A percentile compares a stretch with the other conserved stretches of the same genome.
Evolutionary conservation across 2,888 invertebrate genomes (phyloP).

Genomic region (Melolontha melolontha): DNA sequence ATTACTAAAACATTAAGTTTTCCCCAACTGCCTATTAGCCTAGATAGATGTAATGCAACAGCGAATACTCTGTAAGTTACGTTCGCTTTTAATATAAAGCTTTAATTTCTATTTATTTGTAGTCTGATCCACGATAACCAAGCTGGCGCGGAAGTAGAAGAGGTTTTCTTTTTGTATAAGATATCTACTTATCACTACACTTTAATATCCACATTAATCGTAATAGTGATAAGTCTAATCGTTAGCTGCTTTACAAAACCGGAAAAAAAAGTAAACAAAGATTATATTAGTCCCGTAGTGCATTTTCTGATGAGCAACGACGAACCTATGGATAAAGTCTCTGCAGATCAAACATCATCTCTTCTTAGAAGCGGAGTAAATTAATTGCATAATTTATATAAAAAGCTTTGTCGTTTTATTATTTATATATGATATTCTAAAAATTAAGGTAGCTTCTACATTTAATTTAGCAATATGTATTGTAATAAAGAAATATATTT

Average conservation of each 20-base stretch:
- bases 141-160: background rate
- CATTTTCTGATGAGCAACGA: background rate
- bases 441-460: too few species aligned
- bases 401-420: too few species aligned
- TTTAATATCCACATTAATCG: constrained; percentile 71
- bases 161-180: constrained; percentile 69
- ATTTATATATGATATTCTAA: too few species aligned
- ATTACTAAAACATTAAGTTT: constrained; percentile 48
- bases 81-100: background rate
- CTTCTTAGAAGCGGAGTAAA: too few species aligned
- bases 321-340: background rate
- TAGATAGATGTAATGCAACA: constrained; percentile 46
- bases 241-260: constrained; percentile 72
- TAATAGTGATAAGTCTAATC: constrained; percentile 71
- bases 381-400: too few species aligned
- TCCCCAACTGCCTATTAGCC: constrained; percentile 56
- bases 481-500: too few species aligned
- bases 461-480: too few species aligned
- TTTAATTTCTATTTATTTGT: background rate
- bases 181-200: constrained; percentile 79
- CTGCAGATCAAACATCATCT: too few species aligned
- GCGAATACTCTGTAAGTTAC: too few species aligned
- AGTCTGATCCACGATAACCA: too few species aligned
- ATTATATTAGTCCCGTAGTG: constrained; percentile 68
- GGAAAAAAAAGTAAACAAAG: constrained; percentile 68